Percentiles rank a stretch among this genome's conserved stretches.
phyloP scores from a whole-genome alignment of 1,140 invertebrate species.

The Drosophila ogumai region DNA sequence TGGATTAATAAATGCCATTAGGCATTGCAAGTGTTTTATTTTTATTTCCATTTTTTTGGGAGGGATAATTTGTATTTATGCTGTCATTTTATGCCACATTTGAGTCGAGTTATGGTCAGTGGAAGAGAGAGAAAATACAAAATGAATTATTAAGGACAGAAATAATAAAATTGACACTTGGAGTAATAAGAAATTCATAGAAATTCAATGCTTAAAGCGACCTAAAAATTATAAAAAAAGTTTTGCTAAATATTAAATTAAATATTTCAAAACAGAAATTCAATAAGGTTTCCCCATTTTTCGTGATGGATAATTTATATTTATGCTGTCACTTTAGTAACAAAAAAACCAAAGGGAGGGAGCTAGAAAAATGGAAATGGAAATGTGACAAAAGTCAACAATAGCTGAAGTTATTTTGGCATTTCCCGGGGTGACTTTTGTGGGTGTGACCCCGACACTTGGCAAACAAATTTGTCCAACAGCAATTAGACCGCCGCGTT shows the following conservation, averaged over 20 bases:
- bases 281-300: not conserved
- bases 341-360: not conserved
- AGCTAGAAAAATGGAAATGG: slow-evolving; percentile 12
- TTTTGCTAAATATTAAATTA: not conserved
- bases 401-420: slow-evolving; percentile 27
- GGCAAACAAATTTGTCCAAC: slow-evolving; percentile 67
- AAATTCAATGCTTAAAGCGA: no score
- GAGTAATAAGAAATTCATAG: not conserved
- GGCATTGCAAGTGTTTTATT: slow-evolving; percentile 73
- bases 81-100: slow-evolving; percentile 73
- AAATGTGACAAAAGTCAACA: slow-evolving; percentile 51
- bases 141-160: slow-evolving; percentile 1
- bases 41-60: slow-evolving; percentile 57
- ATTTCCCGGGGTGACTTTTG: slow-evolving; percentile 47
- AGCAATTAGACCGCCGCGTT: slow-evolving; percentile 69
- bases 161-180: slow-evolving; percentile 16
- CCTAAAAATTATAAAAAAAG: not conserved
- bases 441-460: slow-evolving; percentile 67
- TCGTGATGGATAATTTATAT: slow-evolving; percentile 1
- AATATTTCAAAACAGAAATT: not conserved
- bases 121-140: slow-evolving; percentile 9
- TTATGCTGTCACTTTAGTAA: slow-evolving; percentile 2
- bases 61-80: slow-evolving; percentile 69
- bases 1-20: slow-evolving; percentile 83
- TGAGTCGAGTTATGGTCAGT: slow-evolving; percentile 55